phyloP scores from a whole-genome alignment of 2,888 invertebrate species.

The Ectropis crepuscularia region DNA sequence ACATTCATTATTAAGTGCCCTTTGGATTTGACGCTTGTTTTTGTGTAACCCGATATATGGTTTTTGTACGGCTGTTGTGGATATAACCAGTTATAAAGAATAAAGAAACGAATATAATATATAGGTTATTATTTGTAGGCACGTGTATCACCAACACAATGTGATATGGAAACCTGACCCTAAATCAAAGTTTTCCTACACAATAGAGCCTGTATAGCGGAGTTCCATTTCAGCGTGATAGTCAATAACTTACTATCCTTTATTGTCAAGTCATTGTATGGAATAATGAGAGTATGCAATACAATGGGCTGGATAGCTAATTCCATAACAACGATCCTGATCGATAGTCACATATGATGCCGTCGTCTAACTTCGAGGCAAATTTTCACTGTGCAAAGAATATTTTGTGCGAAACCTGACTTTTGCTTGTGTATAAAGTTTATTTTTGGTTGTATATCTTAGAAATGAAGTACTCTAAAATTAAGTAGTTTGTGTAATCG shows the following conservation, averaged over 20 bases:
- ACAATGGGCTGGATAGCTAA: conserved; percentile 34
- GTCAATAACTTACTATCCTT: conserved; percentile 22
- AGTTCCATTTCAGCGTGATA: conserved; percentile 26
- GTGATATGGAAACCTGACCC: neutral
- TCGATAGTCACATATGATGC: conserved; percentile 28
- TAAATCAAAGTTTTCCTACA: conserved; percentile 7
- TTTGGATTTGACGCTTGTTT: no score
- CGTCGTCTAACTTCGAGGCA: conserved; percentile 12
- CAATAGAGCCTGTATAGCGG: conserved; percentile 11
- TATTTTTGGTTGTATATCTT: no score
- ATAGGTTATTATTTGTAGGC: no score
- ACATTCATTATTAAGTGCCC: no score
- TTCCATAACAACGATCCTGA: conserved; percentile 27
- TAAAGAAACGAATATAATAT: no score
- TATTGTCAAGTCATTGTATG: conserved; percentile 30
- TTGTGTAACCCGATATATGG: no score
- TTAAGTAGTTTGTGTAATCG: no score
- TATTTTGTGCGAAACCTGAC: neutral
- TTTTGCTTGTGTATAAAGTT: no score
- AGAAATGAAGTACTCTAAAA: no score
- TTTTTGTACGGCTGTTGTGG: no score
- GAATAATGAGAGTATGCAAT: conserved; percentile 31
- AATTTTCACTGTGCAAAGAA: conserved; percentile 2
- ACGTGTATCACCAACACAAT: neutral
- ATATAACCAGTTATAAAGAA: no score